Percentiles rank a stretch among this genome's conserved stretches.
phyloP scores from a whole-genome alignment of 2,888 invertebrate genomes.

The Hyposoter didymator region DNA sequence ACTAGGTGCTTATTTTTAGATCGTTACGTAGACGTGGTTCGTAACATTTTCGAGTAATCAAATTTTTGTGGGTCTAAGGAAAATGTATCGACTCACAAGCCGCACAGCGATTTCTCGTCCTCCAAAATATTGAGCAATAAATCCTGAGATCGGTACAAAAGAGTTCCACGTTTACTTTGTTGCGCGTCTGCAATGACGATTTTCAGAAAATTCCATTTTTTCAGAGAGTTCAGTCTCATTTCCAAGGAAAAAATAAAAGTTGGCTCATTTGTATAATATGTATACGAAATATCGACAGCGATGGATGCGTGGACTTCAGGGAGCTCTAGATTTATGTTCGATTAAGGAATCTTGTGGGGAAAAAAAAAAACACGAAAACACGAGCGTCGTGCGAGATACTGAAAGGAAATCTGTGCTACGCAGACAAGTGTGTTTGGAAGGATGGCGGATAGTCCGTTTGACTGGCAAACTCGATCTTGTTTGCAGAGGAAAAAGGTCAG shows the following conservation, averaged over 20 bases:
- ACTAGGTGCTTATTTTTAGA: neutral
- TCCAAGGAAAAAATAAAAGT: neutral
- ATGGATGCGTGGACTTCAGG: too few species aligned
- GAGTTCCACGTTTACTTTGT: neutral
- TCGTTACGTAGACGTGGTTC: neutral
- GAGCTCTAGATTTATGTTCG: too few species aligned
- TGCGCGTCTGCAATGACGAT: neutral
- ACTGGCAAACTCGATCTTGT: constrained; percentile 52
- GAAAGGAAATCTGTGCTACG: neutral
- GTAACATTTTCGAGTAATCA: neutral
- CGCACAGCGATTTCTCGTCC: neutral
- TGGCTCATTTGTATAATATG: neutral
- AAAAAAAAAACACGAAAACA: neutral
- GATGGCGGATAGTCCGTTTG: constrained; percentile 37
- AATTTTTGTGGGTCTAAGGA: neutral
- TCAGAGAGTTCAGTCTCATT: neutral
- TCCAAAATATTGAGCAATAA: neutral
- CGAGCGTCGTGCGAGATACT: neutral
- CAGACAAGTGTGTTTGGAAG: constrained; percentile 40
- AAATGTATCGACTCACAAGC: constrained; percentile 24
- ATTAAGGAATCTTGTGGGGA: neutral
- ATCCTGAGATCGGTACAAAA: neutral
- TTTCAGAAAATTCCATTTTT: neutral
- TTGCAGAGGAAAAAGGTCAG: constrained; percentile 59
- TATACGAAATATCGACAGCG: too few species aligned